These are phyloP conservation scores for Diuraphis noxia DNA, from an alignment of 1,140 invertebrate species.

Conservation along the genomic window DNA sequence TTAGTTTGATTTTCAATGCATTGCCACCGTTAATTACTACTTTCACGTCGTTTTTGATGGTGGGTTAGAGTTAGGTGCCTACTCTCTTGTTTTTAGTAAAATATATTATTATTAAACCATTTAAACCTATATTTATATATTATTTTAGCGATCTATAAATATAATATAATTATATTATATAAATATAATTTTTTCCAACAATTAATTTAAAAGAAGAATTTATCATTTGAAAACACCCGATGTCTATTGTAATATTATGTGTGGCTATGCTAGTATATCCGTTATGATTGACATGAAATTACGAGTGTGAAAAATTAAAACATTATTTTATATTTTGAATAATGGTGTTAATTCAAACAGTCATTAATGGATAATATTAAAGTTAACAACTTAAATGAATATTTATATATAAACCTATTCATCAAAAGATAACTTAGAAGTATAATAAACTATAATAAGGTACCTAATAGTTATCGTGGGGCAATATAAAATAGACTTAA, in stretches of 20 bases:
- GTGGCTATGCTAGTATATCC: not conserved
- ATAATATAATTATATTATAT: too few relatives aligned
- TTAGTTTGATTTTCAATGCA: constrained; percentile 30
- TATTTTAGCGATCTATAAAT: too few relatives aligned
- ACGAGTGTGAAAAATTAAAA: not conserved
- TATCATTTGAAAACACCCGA: not conserved
- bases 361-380: too few relatives aligned
- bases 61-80: not conserved
- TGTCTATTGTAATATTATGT: not conserved
- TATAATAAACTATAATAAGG: too few relatives aligned
- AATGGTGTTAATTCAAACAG: too few relatives aligned
- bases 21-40: constrained; percentile 4
- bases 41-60: not conserved
- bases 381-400: too few relatives aligned
- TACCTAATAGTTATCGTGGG: too few relatives aligned
- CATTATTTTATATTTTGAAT: not conserved
- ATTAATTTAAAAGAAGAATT: too few relatives aligned
- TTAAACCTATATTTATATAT: not conserved
- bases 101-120: not conserved
- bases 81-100: not conserved
- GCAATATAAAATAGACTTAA: not conserved
- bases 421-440: too few relatives aligned
- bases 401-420: not conserved
- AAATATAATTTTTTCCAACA: too few relatives aligned
- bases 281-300: not conserved